Evolutionary conservation across 2,797 vertebrate genomes (phyloP).

Genomic region (Acanthis flammea): DNA sequence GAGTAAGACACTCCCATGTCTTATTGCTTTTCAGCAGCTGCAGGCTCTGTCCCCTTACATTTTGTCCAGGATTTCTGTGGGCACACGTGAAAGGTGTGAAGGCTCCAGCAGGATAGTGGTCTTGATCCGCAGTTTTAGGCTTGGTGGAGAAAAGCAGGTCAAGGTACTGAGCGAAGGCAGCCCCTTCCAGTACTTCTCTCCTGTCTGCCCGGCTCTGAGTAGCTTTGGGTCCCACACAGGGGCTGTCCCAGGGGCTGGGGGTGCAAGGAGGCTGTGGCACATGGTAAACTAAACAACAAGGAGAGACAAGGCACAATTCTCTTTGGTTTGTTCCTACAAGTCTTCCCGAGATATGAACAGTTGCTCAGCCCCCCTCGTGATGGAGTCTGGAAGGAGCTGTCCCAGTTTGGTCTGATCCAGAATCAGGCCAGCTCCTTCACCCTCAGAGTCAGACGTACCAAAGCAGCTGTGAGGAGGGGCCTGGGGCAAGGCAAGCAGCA

Average conservation of each 20-base stretch:
- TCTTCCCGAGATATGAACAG: not conserved
- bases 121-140: not conserved
- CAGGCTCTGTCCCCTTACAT: not conserved
- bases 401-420: not conserved
- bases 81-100: not conserved
- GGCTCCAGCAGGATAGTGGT: rapidly evolving
- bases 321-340: not conserved
- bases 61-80: not conserved
- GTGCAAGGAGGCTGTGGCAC: not conserved
- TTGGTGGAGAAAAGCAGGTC: not conserved
- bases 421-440: not conserved
- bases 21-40: not conserved
- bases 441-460: not conserved
- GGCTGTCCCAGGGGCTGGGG: not conserved
- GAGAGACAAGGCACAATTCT: not conserved
- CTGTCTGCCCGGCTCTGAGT: not conserved
- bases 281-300: not conserved
- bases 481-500: not conserved
- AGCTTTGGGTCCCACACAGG: not conserved
- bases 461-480: not conserved
- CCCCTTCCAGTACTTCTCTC: not conserved
- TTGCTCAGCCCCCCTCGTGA: not conserved
- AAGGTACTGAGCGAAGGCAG: not conserved
- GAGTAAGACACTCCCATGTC: not conserved
- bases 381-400: not conserved